Evolutionary conservation across 2,888 invertebrate species (phyloP).

Genomic region (Sphaeridia pumilis): DNA sequence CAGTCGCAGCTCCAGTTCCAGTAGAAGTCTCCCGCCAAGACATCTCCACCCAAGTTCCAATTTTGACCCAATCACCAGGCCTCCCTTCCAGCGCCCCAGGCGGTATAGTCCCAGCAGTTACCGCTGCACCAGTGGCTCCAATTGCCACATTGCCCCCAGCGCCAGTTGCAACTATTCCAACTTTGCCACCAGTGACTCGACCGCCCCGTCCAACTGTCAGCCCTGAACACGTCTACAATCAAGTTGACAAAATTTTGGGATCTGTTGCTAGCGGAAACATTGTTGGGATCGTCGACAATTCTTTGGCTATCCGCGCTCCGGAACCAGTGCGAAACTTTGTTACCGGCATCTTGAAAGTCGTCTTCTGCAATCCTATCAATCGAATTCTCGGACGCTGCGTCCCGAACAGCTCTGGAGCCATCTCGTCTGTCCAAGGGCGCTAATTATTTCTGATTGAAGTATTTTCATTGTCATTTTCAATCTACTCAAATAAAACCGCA

Average conservation of each 20-base stretch:
- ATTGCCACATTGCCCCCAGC: not conserved
- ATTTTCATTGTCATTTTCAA: not conserved
- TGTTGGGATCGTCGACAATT: conserved; percentile 25
- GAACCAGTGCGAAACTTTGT: conserved; percentile 21
- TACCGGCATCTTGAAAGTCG: conserved; percentile 20
- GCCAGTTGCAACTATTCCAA: not conserved
- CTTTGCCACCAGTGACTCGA: not conserved
- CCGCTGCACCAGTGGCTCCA: not conserved
- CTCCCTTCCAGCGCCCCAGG: not conserved
- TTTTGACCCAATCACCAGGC: conserved; percentile 1
- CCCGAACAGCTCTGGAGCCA: conserved; percentile 9
- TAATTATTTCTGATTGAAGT: not conserved
- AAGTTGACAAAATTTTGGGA: conserved; percentile 24
- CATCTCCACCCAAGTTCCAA: conserved; percentile 1
- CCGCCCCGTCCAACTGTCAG: conserved; percentile 14
- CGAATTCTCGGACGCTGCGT: conserved; percentile 18
- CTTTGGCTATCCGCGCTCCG: conserved; percentile 22
- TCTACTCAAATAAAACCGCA: too few species aligned
- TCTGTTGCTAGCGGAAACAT: conserved; percentile 20
- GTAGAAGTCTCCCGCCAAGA: not conserved
- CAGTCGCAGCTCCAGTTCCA: not conserved
- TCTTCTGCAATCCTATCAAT: conserved; percentile 26
- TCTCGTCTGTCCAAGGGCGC: conserved; percentile 11
- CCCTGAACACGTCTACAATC: conserved; percentile 19
- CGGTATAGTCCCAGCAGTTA: not conserved